Conservation (phyloP, 2,888 invertebrate genomes). For the Chalcosyrphus nemorum region DNA sequence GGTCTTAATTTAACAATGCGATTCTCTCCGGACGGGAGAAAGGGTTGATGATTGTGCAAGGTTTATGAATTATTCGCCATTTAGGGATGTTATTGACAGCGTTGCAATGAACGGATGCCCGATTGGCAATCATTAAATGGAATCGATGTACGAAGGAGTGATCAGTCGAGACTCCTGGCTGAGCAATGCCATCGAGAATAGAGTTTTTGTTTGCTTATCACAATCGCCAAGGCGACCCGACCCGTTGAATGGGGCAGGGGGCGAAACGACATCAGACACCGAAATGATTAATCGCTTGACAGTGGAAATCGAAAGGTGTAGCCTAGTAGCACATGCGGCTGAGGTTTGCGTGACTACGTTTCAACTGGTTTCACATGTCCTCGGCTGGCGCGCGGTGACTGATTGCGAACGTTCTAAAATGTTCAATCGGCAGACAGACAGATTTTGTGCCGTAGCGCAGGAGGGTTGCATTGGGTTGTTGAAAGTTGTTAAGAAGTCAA, state of each 20-base stretch:
- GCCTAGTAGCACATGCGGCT: slow-evolving; percentile 42
- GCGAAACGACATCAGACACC: slow-evolving; percentile 24
- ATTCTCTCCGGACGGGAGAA: slow-evolving; percentile 14
- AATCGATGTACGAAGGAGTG: slow-evolving; percentile 40
- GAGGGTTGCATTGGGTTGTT: slow-evolving; percentile 51
- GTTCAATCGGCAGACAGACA: slow-evolving; percentile 46
- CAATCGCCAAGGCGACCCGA: slow-evolving; percentile 67
- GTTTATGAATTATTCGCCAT: slow-evolving; percentile 53
- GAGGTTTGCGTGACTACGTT: slow-evolving; percentile 68
- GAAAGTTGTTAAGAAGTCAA: slow-evolving; percentile 57
- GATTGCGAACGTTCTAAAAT: slow-evolving; percentile 60
- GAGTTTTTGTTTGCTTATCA: slow-evolving; percentile 66
- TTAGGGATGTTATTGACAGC: slow-evolving; percentile 58
- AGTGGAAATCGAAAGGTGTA: slow-evolving; percentile 73
- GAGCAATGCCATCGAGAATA: slow-evolving; percentile 1
- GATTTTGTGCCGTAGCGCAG: slow-evolving; percentile 23
- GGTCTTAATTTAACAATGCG: slow-evolving; percentile 44
- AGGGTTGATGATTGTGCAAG: slow-evolving; percentile 59
- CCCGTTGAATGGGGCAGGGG: slow-evolving; percentile 49
- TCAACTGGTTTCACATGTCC: slow-evolving; percentile 72
- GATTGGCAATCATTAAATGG: slow-evolving; percentile 39
- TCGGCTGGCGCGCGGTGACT: slow-evolving; percentile 46
- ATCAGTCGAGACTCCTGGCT: slow-evolving; percentile 12
- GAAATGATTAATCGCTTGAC: slow-evolving; percentile 68
- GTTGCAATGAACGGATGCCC: slow-evolving; percentile 11